These are phyloP conservation scores for Mesitornis unicolor DNA, from an alignment of 2,113 vertebrate species.

Conservation along the genomic window DNA sequence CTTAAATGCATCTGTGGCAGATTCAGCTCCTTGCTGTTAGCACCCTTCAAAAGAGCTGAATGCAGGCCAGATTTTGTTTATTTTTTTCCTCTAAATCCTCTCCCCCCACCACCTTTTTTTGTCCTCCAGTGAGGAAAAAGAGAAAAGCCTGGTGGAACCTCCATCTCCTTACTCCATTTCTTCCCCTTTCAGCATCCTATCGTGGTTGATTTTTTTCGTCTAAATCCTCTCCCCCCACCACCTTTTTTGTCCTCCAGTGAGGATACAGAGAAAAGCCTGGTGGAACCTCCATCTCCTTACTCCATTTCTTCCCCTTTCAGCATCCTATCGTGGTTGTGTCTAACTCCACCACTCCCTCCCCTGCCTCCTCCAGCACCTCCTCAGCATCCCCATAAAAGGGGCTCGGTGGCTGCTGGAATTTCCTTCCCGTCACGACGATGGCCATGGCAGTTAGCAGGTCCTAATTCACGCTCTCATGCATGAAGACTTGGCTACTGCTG, in stretches of 20 bases:
- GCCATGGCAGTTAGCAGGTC: background rate
- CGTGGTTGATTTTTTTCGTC: background rate
- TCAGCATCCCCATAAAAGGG: background rate
- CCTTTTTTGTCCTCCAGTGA: background rate
- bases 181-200: background rate
- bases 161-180: background rate
- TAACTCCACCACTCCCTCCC: background rate
- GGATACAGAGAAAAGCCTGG: background rate
- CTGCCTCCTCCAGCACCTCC: background rate
- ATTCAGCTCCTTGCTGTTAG: constrained; percentile 37
- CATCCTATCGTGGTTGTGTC: background rate
- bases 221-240: background rate
- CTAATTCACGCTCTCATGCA: background rate
- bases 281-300: background rate
- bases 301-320: background rate
- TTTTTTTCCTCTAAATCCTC: background rate
- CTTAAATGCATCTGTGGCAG: background rate
- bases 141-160: background rate
- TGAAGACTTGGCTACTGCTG: background rate
- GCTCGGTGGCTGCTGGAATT: background rate
- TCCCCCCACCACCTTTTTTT: background rate
- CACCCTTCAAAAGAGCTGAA: constrained; percentile 16
- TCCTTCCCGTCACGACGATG: background rate
- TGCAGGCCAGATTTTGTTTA: background rate
- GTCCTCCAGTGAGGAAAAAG: background rate